A percentile compares a stretch with the other conserved stretches of the same genome.
Conservation (phyloP, 2,113 vertebrate species). For the Labeo rohita region DNA sequence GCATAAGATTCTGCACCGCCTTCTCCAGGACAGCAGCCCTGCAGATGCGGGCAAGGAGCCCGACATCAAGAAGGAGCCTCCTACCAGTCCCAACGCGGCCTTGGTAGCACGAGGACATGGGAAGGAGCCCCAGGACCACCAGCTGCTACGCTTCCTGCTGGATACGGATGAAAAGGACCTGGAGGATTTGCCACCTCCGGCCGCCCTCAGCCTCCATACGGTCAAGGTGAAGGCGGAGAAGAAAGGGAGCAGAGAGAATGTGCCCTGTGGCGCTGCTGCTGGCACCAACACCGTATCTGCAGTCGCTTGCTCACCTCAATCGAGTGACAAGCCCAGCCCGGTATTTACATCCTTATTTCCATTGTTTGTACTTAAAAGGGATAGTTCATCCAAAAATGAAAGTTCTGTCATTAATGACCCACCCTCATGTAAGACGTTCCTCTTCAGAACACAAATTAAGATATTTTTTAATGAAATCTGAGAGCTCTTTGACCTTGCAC, state of each 20-base stretch:
- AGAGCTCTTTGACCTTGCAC: too few species aligned
- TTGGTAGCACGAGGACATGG: conserved; percentile 67
- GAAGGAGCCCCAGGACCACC: conserved; percentile 90
- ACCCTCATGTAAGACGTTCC: too few species aligned
- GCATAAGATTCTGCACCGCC: conserved; percentile 92
- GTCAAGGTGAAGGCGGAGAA: conserved; percentile 91
- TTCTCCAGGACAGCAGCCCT: conserved; percentile 93
- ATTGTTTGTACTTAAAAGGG: neutral
- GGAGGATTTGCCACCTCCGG: conserved; percentile 80
- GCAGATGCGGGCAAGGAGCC: conserved; percentile 71
- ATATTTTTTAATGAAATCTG: too few species aligned
- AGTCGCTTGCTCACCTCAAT: conserved; percentile 64
- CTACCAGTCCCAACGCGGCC: conserved; percentile 61
- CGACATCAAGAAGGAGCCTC: conserved; percentile 82
- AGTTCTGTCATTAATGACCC: too few species aligned
- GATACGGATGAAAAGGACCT: conserved; percentile 93
- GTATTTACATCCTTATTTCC: conserved; percentile 61
- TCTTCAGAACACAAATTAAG: too few species aligned
- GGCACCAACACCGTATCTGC: conserved; percentile 20
- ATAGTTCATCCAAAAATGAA: too few species aligned
- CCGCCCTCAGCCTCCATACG: conserved; percentile 84
- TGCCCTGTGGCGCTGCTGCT: conserved; percentile 60
- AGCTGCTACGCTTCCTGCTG: conserved; percentile 91
- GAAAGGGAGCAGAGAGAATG: conserved; percentile 68
- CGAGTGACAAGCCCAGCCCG: conserved; percentile 71